Percentiles rank a stretch among this genome's conserved stretches.
These are phyloP conservation scores for Microctonus hyperodae DNA, from an alignment of 2,888 invertebrate species.

Conservation along the genomic window DNA sequence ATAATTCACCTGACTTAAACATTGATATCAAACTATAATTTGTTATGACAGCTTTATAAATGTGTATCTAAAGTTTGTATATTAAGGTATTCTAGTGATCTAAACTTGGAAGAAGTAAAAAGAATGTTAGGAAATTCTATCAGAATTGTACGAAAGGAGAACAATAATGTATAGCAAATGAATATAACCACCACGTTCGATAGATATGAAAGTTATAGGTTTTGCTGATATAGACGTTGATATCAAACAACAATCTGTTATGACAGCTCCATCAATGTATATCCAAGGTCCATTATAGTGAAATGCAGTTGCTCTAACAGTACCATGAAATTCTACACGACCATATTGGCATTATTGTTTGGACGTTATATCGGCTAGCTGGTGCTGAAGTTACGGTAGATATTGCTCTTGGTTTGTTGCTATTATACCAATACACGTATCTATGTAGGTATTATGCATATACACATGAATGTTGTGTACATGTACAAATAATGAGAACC, in stretches of 20 bases:
- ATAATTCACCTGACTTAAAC: too few species aligned
- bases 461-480: not conserved
- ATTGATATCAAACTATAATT: too few species aligned
- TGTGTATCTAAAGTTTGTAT: too few species aligned
- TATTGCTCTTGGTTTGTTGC: not conserved
- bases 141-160: too few species aligned
- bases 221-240: not conserved
- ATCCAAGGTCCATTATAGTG: conserved; percentile 20
- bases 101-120: too few species aligned
- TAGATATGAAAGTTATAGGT: not conserved
- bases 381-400: not conserved
- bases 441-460: not conserved
- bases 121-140: too few species aligned
- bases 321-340: conserved; percentile 49
- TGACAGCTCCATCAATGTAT: not conserved
- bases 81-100: too few species aligned
- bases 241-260: not conserved
- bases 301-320: conserved; percentile 30
- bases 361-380: not conserved
- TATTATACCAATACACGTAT: conserved; percentile 13
- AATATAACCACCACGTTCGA: not conserved
- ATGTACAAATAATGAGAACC: not conserved
- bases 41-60: too few species aligned
- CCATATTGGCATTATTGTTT: conserved; percentile 33
- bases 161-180: not conserved